Evolutionary conservation across 2,888 invertebrate genomes (phyloP).

Genomic region (Lottia scabra): DNA sequence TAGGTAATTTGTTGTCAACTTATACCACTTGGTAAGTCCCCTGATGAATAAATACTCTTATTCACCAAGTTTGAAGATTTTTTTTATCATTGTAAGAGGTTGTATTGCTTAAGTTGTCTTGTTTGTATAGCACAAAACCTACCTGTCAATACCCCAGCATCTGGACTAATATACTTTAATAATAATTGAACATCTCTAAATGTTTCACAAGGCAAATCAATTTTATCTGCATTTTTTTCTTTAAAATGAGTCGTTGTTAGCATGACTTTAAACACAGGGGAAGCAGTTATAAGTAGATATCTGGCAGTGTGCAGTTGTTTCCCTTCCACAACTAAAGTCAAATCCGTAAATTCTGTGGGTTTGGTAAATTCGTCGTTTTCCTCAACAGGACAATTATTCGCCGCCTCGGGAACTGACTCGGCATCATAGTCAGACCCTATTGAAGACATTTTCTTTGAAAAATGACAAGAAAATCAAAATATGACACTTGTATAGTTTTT

Average conservation of each 20-base stretch:
- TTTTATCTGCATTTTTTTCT: neutral
- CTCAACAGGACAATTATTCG: neutral
- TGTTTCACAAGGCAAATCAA: neutral
- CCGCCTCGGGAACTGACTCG: neutral
- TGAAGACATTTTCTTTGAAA: neutral
- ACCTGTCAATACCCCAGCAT: neutral
- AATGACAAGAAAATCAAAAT: too few relatives aligned
- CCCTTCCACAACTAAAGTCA: slow-evolving; percentile 6
- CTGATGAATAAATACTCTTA: too few relatives aligned
- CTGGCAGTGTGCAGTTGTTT: neutral
- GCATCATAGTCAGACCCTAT: neutral
- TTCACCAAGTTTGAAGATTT: too few relatives aligned
- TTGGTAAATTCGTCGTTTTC: neutral
- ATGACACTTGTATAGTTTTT: too few relatives aligned
- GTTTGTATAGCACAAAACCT: neutral
- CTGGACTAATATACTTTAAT: neutral
- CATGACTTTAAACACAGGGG: neutral
- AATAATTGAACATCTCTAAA: neutral
- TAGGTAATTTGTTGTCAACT: too few relatives aligned
- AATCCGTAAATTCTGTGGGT: neutral
- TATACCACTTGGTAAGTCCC: too few relatives aligned
- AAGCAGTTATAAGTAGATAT: neutral
- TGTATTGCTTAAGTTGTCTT: too few relatives aligned
- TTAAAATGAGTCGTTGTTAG: neutral
- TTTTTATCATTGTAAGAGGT: too few relatives aligned